phyloP scores from a whole-genome alignment of 2,113 vertebrate genomes.

The Okapia johnstoni region DNA sequence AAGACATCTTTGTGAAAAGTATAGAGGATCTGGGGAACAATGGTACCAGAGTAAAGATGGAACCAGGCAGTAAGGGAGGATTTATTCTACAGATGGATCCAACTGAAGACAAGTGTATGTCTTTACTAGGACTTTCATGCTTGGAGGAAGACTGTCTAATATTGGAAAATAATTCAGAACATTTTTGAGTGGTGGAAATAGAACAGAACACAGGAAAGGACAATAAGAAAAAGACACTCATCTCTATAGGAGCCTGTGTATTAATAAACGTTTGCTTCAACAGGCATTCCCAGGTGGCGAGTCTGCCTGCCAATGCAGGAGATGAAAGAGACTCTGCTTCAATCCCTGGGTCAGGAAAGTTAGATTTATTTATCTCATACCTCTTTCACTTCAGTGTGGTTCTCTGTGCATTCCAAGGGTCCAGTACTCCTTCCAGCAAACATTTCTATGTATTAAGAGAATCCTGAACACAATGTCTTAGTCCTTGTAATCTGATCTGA shows the following conservation, averaged over 20 bases:
- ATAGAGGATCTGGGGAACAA: not conserved
- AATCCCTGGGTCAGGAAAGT: not conserved
- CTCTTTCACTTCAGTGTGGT: not conserved
- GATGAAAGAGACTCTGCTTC: accelerated
- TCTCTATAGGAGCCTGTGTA: not conserved
- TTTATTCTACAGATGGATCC: not conserved
- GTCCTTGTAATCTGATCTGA: not conserved
- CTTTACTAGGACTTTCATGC: not conserved
- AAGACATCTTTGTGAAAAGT: not conserved
- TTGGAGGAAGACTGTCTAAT: not conserved
- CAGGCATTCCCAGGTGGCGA: not conserved
- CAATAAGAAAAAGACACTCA: not conserved
- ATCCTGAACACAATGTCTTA: not conserved
- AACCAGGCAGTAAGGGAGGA: accelerated
- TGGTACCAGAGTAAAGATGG: too few species aligned
- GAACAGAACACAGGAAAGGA: not conserved
- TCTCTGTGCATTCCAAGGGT: not conserved
- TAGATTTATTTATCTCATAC: not conserved
- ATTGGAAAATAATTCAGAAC: not conserved
- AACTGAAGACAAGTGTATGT: too few species aligned
- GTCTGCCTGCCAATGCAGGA: not conserved
- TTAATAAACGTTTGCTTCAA: not conserved
- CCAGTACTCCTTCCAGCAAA: not conserved
- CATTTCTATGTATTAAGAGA: not conserved
- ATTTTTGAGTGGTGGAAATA: not conserved